A percentile compares a stretch with the other conserved stretches of the same genome.
Conservation (phyloP, 2,888 invertebrate species). For the Noctuana brunneofusca region DNA sequence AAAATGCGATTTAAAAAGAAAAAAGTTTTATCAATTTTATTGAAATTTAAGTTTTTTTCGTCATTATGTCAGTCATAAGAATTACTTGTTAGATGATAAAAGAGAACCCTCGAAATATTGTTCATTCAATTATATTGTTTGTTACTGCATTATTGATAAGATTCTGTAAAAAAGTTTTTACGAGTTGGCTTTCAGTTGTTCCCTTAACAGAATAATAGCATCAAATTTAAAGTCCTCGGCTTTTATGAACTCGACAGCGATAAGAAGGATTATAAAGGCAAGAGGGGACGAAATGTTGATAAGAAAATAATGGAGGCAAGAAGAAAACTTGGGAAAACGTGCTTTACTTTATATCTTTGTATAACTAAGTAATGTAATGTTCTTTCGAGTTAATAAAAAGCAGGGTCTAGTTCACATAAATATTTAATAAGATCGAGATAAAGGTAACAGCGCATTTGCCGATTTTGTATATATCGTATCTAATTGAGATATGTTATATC, state of each 20-base stretch:
- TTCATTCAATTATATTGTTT: not conserved
- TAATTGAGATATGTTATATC: constrained; percentile 15
- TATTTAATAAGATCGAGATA: constrained; percentile 26
- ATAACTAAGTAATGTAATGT: not conserved
- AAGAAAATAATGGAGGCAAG: constrained; percentile 68
- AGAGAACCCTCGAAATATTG: not conserved
- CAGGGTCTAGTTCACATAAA: constrained; percentile 1
- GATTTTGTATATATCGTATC: constrained; percentile 3
- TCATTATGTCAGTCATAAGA: not conserved
- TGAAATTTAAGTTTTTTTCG: not conserved
- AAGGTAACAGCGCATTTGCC: not conserved
- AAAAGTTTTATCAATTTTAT: no score
- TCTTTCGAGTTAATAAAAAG: constrained; percentile 15
- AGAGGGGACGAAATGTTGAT: constrained; percentile 67
- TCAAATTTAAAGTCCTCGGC: constrained; percentile 66
- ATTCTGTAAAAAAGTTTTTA: constrained; percentile 56
- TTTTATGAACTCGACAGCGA: constrained; percentile 71
- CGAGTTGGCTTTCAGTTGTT: constrained; percentile 54
- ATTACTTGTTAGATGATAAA: not conserved
- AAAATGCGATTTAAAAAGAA: no score
- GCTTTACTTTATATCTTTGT: not conserved
- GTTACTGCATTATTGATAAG: constrained; percentile 46
- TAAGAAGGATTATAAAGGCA: constrained; percentile 72
- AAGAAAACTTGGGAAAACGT: constrained; percentile 52
- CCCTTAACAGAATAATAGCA: constrained; percentile 64